Base-by-base conservation (phyloP, 2,888 invertebrate species). In the Hemistola chrysoprasaria region DNA sequence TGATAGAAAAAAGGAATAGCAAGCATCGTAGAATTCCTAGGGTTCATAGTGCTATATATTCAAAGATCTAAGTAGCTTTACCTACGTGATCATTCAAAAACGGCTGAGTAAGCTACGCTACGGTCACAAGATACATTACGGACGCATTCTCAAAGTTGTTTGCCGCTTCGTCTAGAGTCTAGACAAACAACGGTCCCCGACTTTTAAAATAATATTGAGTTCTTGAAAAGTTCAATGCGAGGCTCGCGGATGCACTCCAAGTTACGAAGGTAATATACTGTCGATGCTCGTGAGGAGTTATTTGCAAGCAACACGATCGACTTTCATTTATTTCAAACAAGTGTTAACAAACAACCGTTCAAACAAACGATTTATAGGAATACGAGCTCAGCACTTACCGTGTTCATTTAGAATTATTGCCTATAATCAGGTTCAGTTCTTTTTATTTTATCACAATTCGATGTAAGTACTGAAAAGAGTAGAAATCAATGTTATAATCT, bases 121-220 rank as follows among this genome's bases (percentile, higher is more conserved):
- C n/a, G n/a, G n/a, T n/a, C n/a, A n/a, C n/a, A n/a, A n/a, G n/a
- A n/a, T 34, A 39, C 36, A 25, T 33, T 33, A 22, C 23, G 8
- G 28, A 33, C 26, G 41, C 21, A 38, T 37, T 20, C 30, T 22
- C 23, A 35, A 37, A 40, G 29, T 24, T 31, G 8, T 37, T 39
- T 39, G 8, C 36, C 6, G 28, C 24, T 40, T n/a, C 23, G 37
- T 42, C 42, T 29, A 20, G n/a, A n/a, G 46, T 47, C 41, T 53
- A 50, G 50, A 50, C 53, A 47, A 47, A 50, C 50, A 45, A 21
- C 37, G 16, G 26, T 39, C 11, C 25, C 8, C 22, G 30, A 47
- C 30, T 41, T 47, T 47, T 34, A 27, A 25, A 50, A 48, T 34
- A 36, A 40, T 34, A 29, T 2, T 21, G 22, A 35, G 11, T 36